Base-by-base conservation (phyloP, 2,888 invertebrate genomes). In the Caenorhabditis doughertyi region DNA sequence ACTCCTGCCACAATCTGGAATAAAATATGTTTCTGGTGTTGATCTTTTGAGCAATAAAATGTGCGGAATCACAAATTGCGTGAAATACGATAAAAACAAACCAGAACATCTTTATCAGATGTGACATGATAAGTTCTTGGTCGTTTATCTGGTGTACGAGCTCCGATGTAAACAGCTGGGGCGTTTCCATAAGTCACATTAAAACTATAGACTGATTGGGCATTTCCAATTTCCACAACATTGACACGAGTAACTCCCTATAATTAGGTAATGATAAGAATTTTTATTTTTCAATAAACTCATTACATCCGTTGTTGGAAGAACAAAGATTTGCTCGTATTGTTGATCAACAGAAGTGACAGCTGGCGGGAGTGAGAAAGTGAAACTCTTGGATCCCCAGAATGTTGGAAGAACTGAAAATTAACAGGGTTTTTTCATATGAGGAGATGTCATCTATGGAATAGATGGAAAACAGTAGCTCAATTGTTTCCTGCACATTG, bases 1-100 rank as follows among this genome's bases (percentile, higher is more conserved):
- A 88, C 88, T 44, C 85, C 88, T 16, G 88, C 88, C 23, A 88
- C 84, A 42, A 88, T 79, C 81, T 85, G 68, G 55, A 81, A 64
- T 18, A 3, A 47, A 11, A 47, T 11, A 27, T 27, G 39, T 62
- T 62, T n/a, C n/a, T n/a, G 32, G n/a, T 44, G 42, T 25, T 42
- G 44, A 44, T 44, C 13, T 44, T 9, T 65, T 16, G 11, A 65
- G 13, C 29, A 49, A 21, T 16, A 29, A 27, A 16, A 32, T 16
- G 2, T 8, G 0, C 9, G n/a, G 29, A 0, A 18, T 13, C 4
- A 16, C 16, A 23, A 18, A 44, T 13, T 42, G 13, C 9, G 4
- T 32, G 13, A 16, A 42, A 16, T 42, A 13, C 18, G 44, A 18
- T 47, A 32, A 42, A 18, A 23, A 32, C 49, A 60, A 39, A 76